Base-by-base conservation (phyloP, 2,888 invertebrate genomes). In the Cataglyphis albicans region DNA sequence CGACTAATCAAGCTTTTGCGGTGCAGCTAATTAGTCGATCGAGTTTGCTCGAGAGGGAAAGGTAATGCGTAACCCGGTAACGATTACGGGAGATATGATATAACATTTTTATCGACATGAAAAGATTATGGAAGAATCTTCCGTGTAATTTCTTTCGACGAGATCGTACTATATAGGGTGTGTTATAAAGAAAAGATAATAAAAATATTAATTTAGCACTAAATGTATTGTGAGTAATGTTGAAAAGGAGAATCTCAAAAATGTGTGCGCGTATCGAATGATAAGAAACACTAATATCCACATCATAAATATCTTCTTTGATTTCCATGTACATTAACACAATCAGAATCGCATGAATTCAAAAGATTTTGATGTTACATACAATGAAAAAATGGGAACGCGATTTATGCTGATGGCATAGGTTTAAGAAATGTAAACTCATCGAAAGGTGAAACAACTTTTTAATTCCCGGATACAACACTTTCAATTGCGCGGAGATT, bases 51-150 rank as follows among this genome's bases (percentile, higher is more conserved):
- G 41, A 21, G 44, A 35, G 32, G 21, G 32, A 12, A 67, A 29
- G 59, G 4, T 72, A 59, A 44, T 44, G 35, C 32, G 59, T 72
- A 78, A 78, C 35, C 32, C 72, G 78, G 44, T 72, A 44, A 72
- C 44, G 57, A 70, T 78, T 70, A 70, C 15, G 44, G 18, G 15
- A 57, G 32, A 57, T 18, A 32, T 59, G 73, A 80, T 35, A 59
- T 78, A 72, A 80, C 55, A 68, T 80, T 80, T 78, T 72, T 80
- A 72, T 59, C 32, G 44, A 10, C 25, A 29, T 7, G 9, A 25
- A 29, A 76, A 21, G n/a, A n/a, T 25, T 38, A n/a, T 2, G 25
- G 25, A 57, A 4, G n/a, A 32, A 29, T 55, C 0, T n/a, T 9
- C 1, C 41, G 25, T 5, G 15, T 44, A 44, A 52, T 15, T 72